Base-by-base conservation (phyloP, 2,888 invertebrate species). In the Archips crataeganus region DNA sequence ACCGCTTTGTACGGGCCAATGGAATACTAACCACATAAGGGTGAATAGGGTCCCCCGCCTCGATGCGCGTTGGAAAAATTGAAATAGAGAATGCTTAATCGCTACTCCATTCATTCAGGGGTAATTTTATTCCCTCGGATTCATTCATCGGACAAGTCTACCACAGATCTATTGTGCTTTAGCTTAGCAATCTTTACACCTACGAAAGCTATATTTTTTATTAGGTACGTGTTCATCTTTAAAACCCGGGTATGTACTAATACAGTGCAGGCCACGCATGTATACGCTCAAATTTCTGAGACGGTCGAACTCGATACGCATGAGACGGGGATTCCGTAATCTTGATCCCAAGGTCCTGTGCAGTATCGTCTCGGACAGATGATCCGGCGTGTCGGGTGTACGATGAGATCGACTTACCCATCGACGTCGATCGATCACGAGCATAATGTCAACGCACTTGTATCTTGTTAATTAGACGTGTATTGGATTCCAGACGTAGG, bases 261-360 rank as follows among this genome's bases (percentile, higher is more conserved):
- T 70, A 77, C 64, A 77, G 70, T 49, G 54, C 54, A 54, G 70
- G 60, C 74, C 75, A 65, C 75, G 66, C 77, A 76, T 75, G 81
- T 75, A 75, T 75, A 78, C 76, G 77, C 84, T 87, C 84, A 78
- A 80, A 86, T 90, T 88, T 87, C 87, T 81, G 84, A 88, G 88
- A 84, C 82, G 77, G 77, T 80, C 77, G 79, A 87, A 90, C 86
- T 81, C 80, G 92, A 92, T 89, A 93, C 83, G 90, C 91, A 88
- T 90, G 91, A 91, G 90, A 90, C 84, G 87, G 77, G 85, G 88
- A 88, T 92, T 90, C 93, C 89, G 92, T 91, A 90, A 90, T 87
- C 83, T 82, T 79, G 80, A 84, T 84, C 84, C 83, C 90, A 91
- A 92, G 91, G 92, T 85, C 85, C 77, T 77, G 93, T 91, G 90